Evolutionary conservation across 64 coral and sea anemone species (phyloP).

Genomic region (Porites lutea): DNA sequence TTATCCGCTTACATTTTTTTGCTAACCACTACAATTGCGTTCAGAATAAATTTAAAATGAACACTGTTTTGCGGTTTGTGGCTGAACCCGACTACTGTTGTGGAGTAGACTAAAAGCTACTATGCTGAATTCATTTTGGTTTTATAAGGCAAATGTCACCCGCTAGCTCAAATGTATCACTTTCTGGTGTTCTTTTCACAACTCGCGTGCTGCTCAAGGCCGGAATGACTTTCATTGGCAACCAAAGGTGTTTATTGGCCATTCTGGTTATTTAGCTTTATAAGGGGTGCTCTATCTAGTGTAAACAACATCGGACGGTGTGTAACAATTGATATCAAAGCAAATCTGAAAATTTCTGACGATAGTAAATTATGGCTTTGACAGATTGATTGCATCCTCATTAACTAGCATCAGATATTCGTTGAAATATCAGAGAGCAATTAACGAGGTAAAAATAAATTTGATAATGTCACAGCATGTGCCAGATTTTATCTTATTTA

Average conservation of each 20-base stretch:
- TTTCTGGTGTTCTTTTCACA: not conserved
- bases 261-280: slow-evolving; percentile 24
- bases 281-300: not conserved
- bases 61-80: slow-evolving; percentile 36
- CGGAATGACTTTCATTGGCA: not conserved
- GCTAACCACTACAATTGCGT: not conserved
- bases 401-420: not conserved
- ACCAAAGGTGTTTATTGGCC: not conserved
- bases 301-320: slow-evolving; percentile 1
- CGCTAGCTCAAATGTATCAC: not conserved
- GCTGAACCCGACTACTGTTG: not conserved
- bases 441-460: not conserved
- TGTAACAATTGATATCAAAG: not conserved
- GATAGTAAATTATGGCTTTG: not conserved
- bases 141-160: not conserved
- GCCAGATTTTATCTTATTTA: not conserved
- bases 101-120: not conserved
- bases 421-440: not conserved
- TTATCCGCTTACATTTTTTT: not conserved
- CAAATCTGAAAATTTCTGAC: not conserved
- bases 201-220: not conserved
- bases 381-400: not conserved
- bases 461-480: not conserved
- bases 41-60: slow-evolving; percentile 46
- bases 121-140: not conserved